These are phyloP conservation scores for Lasioglossum malachurum DNA, from an alignment of 2,888 invertebrate genomes.

Conservation along the genomic window DNA sequence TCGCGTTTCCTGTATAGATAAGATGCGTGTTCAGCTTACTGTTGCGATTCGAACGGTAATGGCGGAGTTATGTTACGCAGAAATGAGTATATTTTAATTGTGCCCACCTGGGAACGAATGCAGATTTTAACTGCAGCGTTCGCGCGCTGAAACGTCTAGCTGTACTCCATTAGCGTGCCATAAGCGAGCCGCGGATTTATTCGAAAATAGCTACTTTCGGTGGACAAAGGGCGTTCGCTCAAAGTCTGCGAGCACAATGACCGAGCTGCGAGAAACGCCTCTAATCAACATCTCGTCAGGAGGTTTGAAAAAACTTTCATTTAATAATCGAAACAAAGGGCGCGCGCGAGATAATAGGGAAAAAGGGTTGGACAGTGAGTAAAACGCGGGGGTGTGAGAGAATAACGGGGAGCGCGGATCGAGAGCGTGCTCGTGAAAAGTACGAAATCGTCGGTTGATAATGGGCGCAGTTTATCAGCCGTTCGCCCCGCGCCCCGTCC, in stretches of 20 bases:
- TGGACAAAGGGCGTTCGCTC: not conserved
- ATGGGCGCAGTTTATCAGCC: slow-evolving; percentile 82
- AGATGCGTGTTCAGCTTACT: not conserved
- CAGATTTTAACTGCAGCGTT: not conserved
- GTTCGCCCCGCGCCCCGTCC: slow-evolving; percentile 38
- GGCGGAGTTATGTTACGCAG: slow-evolving; percentile 3
- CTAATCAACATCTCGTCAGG: slow-evolving; percentile 11
- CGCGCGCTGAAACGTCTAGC: not conserved
- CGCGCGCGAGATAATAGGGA: not conserved
- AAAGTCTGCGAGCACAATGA: not conserved
- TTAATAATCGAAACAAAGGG: slow-evolving; percentile 8
- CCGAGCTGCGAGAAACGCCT: too few relatives aligned
- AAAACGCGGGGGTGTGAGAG: not conserved
- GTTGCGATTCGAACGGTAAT: slow-evolving; percentile 1
- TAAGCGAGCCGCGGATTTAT: not conserved
- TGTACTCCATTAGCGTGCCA: not conserved
- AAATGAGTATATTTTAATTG: slow-evolving; percentile 1
- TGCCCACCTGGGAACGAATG: not conserved
- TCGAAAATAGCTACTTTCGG: not conserved
- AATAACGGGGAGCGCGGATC: slow-evolving; percentile 38
- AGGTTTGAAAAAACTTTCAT: slow-evolving; percentile 1
- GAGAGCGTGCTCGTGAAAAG: slow-evolving; percentile 76
- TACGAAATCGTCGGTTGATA: slow-evolving; percentile 81
- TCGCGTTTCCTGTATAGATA: not conserved
- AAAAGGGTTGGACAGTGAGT: slow-evolving; percentile 18